Evolutionary conservation across 2,888 invertebrate genomes (phyloP), one percentile per base, ranked within the genome.

Genomic region (Andrena flavipes): DNA sequence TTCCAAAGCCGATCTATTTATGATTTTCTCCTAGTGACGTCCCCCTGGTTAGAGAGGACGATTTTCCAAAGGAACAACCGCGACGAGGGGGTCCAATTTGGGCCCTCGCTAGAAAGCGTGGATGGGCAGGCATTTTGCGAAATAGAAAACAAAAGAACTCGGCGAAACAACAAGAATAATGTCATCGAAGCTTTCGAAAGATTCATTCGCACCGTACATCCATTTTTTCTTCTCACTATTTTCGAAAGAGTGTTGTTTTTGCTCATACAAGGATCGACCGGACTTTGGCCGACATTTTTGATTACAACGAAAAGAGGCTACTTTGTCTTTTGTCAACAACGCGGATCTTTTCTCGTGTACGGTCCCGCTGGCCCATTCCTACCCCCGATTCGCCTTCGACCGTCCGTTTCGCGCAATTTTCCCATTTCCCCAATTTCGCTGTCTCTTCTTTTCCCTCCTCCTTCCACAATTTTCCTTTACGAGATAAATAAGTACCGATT

Each of bases 171-270:
- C 88, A 88, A 87, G 87, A 91, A 90, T 72, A 72, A 30, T 76
- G 72, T 80, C 80, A 80, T 91, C 90, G 88, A 91, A 90, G 90
- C 90, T 90, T 89, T 88, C 81, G 88, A 86, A 87, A 84, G 91
- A 91, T 93, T 93, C 94, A 93, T 94, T 93, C 93, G 93, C 93
- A 94, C 93, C 93, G 93, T 93, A 93, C 93, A 94, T 93, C 90
- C 93, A 93, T 93, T 91, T 88, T 91, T 89, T 92, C 92, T 92
- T 74, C 82, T 78, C 90, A 48, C 71, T 71, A 59, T 91, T 89
- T 84, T 88, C 91, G 90, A 92, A 93, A 92, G 91, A 92, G 92
- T 93, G 92, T 93, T 92, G 88, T 88, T 86, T 91, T 91, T 91
- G 88, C 87, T 91, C 89, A 89, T 90, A 91, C 89, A 91, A 91